Evolutionary conservation across 1,140 invertebrate genomes (phyloP), one percentile per base, ranked within the genome.

Genomic region (Temnothorax curvispinosus): DNA sequence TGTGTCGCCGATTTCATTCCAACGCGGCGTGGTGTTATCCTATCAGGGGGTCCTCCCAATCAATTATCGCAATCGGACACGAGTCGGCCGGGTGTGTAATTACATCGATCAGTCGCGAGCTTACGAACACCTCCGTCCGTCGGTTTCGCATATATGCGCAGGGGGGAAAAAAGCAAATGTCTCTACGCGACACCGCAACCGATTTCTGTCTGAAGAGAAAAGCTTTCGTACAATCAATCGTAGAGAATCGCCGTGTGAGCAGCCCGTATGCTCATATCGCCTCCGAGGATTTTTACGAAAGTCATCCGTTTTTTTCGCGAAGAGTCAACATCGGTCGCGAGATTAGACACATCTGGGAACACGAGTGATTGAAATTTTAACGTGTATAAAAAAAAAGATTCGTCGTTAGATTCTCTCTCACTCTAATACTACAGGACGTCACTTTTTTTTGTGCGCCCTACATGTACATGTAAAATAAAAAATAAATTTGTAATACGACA

Each of bases 141-240:
- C 74, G 35, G 74, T 65, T 85, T 78, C 47, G 50, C 82, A 9
- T 27, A 41, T 6, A 21, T 18, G 27, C 38, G 38, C 6, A 41
- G 38, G 38, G 38, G 15, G 52, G 72, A 44, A 56, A 84, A 69
- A 58, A 58, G 72, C 32, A 87, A 87, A 89, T 85, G 64, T 64
- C 27, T 27, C 76, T 35, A 82, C 32, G 77, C 77, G 85, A 86
- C 77, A 82, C 76, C 77, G 64, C 77, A 80, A 86, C 77, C 77
- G 38, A 71, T 86, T 82, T 82, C 85, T 86, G 65, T 62, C 77
- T 71, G 64, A 82, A 72, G 62, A 86, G 76, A 90, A 90, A 91
- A 92, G 91, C 91, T 92, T 90, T 90, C 91, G 91, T 91, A 92
- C 91, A 92, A 92, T 92, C 91, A 92, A 90, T 86, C 56, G 88